Evolutionary conservation across 2,113 vertebrate genomes (phyloP).

Genomic region (Hassar affinis): DNA sequence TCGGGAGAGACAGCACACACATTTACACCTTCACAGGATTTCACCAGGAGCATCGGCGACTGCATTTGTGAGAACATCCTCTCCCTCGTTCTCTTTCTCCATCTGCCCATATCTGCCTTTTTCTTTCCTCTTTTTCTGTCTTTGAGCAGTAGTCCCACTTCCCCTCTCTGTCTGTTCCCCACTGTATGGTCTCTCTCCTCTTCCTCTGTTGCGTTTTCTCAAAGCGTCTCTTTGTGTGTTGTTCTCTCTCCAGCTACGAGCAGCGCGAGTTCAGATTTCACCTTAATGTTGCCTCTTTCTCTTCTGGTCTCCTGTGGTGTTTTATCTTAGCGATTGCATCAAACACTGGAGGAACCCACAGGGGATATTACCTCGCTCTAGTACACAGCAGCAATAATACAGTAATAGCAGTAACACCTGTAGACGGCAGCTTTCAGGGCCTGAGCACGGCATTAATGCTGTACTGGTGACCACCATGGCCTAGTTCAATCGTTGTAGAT

Average conservation of each 20-base stretch:
- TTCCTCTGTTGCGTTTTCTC: neutral
- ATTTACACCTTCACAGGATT: neutral
- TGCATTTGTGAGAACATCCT: no score
- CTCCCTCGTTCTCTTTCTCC: neutral
- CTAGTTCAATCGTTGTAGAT: no score
- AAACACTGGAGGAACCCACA: neutral
- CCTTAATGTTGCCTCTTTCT: neutral
- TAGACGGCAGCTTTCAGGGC: neutral
- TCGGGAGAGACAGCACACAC: neutral
- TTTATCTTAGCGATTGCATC: neutral
- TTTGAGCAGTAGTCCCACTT: neutral
- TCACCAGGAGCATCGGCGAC: neutral
- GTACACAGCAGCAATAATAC: neutral
- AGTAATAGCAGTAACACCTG: neutral
- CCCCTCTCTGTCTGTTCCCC: no score
- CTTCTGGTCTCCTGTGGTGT: neutral
- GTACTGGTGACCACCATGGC: no score
- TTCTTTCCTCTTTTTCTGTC: neutral
- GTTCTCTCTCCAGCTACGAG: neutral
- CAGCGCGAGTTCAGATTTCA: conserved; percentile 10
- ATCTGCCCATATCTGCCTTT: neutral
- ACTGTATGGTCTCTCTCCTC: neutral
- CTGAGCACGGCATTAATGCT: neutral
- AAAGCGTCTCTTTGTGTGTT: conserved; percentile 5
- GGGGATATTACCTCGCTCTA: neutral